Base-by-base conservation (phyloP, 2,797 vertebrate species). In the Poecilia gillii region DNA sequence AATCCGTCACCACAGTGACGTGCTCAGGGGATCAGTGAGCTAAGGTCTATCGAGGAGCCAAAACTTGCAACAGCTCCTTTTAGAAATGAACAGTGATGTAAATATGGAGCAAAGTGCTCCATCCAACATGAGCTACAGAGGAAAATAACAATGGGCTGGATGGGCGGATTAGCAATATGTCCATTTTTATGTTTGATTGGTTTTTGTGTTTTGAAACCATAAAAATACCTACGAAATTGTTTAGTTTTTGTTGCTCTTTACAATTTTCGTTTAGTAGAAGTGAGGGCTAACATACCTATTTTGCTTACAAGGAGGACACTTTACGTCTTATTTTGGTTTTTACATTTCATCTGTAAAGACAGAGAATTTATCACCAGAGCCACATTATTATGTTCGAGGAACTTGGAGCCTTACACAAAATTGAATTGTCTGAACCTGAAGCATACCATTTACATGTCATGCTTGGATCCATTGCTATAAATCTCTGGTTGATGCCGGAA, bases 1-100 rank as follows among this genome's bases (percentile, higher is more conserved):
- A 84, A 93, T 94, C 89, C 86, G 87, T 93, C 89, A 92, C 88
- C 75, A 78, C 88, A 90, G 78, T 89, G 90, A 91, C 85, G 80
- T 73, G 49, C 84, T 84, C 85, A 83, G 87, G 85, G 39, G 93
- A 93, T 93, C 90, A 93, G 84, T 80, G 89, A 94, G 90, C 87
- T 74, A 73, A 89, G 82, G 92, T 87, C 87, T 86, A 82, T 88
- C 68, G 25, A 82, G 86, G 90, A 39, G 90, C 87, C 87, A 90
- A 82, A 89, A 86, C 73, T 64, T 66, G 79, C 91, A 90, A 81
- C 88, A 92, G 89, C 89, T 88, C 7, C 90, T 91, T 82, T 90
- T 91, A 83, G 87, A 89, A 89, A 87, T 90, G 84, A 94, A 91
- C 18, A 62, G 80, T 81, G 91, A 91, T 91, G 90, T n/a, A 55